Evolutionary conservation across 2,797 vertebrate genomes (phyloP).

Genomic region (Pterois miles): DNA sequence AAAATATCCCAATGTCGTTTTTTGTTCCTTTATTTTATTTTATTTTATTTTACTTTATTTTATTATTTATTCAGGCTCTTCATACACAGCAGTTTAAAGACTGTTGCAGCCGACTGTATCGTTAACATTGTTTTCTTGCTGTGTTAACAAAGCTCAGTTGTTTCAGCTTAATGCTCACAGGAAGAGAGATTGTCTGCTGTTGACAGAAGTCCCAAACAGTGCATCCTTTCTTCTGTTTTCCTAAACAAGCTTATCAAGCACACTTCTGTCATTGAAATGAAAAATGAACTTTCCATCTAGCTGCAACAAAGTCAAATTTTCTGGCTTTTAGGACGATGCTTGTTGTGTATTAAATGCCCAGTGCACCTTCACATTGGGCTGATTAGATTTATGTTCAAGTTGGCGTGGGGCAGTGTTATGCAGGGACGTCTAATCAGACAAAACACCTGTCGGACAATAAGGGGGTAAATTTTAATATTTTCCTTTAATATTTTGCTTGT

Average conservation of each 20-base stretch:
- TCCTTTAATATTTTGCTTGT: not conserved
- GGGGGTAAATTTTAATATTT: not conserved
- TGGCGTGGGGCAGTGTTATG: not conserved
- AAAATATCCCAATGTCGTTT: not conserved
- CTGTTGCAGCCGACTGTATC: not conserved
- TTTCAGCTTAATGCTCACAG: not conserved
- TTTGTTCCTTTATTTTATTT: not conserved
- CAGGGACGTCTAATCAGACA: fast-evolving
- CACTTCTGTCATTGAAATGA: not conserved
- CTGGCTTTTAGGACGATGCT: not conserved
- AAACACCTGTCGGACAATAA: no score
- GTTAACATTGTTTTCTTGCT: not conserved
- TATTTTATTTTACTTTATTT: not conserved
- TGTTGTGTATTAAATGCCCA: not conserved
- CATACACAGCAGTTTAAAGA: not conserved
- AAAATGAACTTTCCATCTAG: not conserved
- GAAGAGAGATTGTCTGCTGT: slow-evolving; percentile 17
- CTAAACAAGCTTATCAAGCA: slow-evolving; percentile 1
- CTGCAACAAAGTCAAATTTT: not conserved
- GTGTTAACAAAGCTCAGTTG: not conserved
- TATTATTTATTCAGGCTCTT: not conserved
- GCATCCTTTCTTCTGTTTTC: slow-evolving; percentile 14
- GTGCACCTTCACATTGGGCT: no score
- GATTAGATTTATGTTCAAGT: not conserved
- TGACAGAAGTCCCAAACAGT: not conserved